Percentiles rank a stretch among this genome's conserved stretches.
Evolutionary conservation across 2,888 invertebrate genomes (phyloP).

Genomic region (Julus scanicus): DNA sequence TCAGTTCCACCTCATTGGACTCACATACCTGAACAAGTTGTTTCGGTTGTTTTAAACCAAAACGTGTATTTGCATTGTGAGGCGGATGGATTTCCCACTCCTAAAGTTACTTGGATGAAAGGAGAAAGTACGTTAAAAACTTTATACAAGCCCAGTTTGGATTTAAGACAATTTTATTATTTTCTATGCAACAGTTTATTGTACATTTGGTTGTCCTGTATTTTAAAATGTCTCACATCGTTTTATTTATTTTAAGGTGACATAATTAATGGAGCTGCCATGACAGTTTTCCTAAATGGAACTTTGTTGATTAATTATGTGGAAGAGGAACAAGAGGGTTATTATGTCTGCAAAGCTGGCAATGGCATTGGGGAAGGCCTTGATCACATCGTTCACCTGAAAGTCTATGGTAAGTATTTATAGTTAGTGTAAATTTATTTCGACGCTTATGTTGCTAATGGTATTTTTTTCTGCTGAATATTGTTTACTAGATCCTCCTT

Average conservation of each 20-base stretch:
- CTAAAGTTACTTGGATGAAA: slow-evolving; percentile 70
- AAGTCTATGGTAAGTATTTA: slow-evolving; percentile 64
- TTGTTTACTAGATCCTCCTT: background rate
- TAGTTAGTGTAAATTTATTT: background rate
- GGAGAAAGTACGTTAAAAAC: slow-evolving; percentile 73
- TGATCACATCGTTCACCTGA: slow-evolving; percentile 65
- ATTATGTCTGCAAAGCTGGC: slow-evolving; percentile 66
- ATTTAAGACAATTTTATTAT: background rate
- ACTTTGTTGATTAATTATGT: slow-evolving; percentile 71
- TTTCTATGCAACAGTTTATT: background rate
- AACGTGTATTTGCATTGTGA: slow-evolving; percentile 63
- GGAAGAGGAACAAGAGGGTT: slow-evolving; percentile 64
- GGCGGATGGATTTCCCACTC: slow-evolving; percentile 65
- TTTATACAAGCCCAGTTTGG: too few species aligned
- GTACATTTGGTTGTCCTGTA: background rate
- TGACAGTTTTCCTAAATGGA: slow-evolving; percentile 62
- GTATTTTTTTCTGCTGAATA: background rate
- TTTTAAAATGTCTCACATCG: background rate
- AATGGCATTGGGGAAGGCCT: slow-evolving; percentile 65
- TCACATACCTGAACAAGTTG: slow-evolving; percentile 9
- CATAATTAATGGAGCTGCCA: background rate
- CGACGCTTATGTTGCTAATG: background rate
- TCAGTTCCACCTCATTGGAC: slow-evolving; percentile 56
- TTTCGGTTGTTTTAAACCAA: slow-evolving; percentile 45
- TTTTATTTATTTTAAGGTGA: background rate